Conservation (phyloP, 2,797 vertebrate genomes). For the Nothura maculosa region DNA sequence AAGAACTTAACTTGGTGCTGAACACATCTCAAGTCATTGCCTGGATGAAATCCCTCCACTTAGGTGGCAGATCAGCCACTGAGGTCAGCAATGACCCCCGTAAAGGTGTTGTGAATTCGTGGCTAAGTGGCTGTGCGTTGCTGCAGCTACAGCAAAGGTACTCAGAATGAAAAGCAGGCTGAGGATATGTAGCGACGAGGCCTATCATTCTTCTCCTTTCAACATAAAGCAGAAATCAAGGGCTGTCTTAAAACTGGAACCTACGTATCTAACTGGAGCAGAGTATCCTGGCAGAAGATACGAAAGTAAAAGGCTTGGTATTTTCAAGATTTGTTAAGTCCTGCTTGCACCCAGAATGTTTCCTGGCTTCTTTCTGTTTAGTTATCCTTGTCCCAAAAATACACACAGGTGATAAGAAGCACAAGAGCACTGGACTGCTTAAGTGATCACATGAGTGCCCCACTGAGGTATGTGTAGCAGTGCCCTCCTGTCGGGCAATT, state of each 20-base stretch:
- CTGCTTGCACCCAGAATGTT: neutral
- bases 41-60: neutral
- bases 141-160: neutral
- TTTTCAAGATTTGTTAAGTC: neutral
- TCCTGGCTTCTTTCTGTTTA: neutral
- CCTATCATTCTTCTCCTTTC: neutral
- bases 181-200: rapidly evolving
- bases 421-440: rapidly evolving
- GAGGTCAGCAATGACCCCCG: neutral
- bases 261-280: neutral
- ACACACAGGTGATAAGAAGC: rapidly evolving
- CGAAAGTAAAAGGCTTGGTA: neutral
- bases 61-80: neutral
- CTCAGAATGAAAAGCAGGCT: neutral
- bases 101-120: neutral
- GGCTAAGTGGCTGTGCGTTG: rapidly evolving
- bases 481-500: rapidly evolving
- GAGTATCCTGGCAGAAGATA: neutral
- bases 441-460: rapidly evolving
- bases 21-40: neutral
- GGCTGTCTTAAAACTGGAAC: neutral
- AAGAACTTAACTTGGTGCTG: neutral
- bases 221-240: neutral
- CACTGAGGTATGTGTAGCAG: rapidly evolving
- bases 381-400: neutral